Percentiles rank a stretch among this genome's conserved stretches.
Conservation (phyloP, 1,140 invertebrate genomes). For the Meloidogyne floridensis region DNA sequence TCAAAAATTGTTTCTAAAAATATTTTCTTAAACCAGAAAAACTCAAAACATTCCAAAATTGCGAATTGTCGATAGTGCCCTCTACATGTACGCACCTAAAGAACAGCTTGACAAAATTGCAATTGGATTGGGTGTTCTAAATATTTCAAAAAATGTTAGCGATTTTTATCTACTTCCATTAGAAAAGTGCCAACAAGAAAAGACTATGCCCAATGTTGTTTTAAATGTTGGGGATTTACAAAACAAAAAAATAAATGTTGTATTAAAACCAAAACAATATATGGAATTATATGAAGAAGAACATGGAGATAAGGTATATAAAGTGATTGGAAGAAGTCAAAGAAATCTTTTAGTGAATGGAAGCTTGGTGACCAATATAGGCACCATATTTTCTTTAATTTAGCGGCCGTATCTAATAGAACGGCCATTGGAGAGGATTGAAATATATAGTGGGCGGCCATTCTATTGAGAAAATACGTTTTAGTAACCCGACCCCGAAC, state of each 20-base stretch:
- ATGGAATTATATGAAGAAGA: constrained; percentile 9
- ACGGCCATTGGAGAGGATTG: too few relatives aligned
- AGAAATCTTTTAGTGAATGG: too few relatives aligned
- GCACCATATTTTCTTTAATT: too few relatives aligned
- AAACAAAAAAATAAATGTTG: constrained; percentile 1
- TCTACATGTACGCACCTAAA: constrained; percentile 6
- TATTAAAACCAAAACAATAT: constrained; percentile 4
- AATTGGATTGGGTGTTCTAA: background rate
- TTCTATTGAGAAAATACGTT: too few relatives aligned
- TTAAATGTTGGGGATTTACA: background rate
- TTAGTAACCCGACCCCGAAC: too few relatives aligned
- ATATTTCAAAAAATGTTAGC: constrained; percentile 1
- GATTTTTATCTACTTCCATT: background rate
- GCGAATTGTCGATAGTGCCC: background rate
- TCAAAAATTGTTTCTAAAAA: too few relatives aligned
- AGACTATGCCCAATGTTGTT: background rate
- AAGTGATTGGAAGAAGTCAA: background rate
- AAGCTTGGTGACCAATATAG: too few relatives aligned
- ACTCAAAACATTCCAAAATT: background rate
- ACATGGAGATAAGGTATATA: background rate
- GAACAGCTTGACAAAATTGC: background rate
- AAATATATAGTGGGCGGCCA: too few relatives aligned
- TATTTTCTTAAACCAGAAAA: too few relatives aligned
- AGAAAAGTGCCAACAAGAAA: background rate
- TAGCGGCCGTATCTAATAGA: too few relatives aligned